Evolutionary conservation across 1,140 invertebrate species (phyloP), one percentile per base, ranked within the genome.

Genomic region (Diorhabda sublineata): DNA sequence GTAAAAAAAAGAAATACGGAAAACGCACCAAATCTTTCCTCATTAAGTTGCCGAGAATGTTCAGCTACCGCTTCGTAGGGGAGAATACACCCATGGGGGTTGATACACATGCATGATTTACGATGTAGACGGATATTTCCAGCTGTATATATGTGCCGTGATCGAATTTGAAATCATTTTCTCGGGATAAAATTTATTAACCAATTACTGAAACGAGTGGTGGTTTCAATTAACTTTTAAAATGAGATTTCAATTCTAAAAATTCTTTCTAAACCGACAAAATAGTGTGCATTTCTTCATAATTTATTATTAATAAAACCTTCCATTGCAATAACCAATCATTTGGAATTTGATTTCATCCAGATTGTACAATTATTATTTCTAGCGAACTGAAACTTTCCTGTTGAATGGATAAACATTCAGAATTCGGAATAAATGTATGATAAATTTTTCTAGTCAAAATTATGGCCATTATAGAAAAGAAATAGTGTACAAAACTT

Each of bases 161-260:
- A 52, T 52, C 47, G 47, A 52, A 52, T 52, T 52, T 52, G 47
- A 52, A 52, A 52, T 52, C 47, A 52, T 52, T 52, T 52, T 52
- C 47, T n/a, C 47, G 47, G n/a, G n/a, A 52, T 6, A 52, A 52
- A 52, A 52, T 52, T 52, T 52, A 52, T 52, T 52, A 52, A 52
- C 47, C 47, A 52, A 52, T 52, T 52, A 52, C 47, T 52, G 47
- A 52, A 52, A 52, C 47, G 47, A n/a, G n/a, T 52, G 47, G 47
- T 52, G n/a, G 47, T 52, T 52, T 52, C n/a, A 52, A 52, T 52
- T 52, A 52, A 52, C 47, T 52, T 52, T 52, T 52, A 8, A 52
- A 52, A 52, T 26, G 26, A 26, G 26, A 26, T 26, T 26, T 26
- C 26, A 26, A 26, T 26, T 26, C 26, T 26, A 26, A 26, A 26